Conservation (phyloP, 2,113 vertebrate species). For the Callopanchax toddi region DNA sequence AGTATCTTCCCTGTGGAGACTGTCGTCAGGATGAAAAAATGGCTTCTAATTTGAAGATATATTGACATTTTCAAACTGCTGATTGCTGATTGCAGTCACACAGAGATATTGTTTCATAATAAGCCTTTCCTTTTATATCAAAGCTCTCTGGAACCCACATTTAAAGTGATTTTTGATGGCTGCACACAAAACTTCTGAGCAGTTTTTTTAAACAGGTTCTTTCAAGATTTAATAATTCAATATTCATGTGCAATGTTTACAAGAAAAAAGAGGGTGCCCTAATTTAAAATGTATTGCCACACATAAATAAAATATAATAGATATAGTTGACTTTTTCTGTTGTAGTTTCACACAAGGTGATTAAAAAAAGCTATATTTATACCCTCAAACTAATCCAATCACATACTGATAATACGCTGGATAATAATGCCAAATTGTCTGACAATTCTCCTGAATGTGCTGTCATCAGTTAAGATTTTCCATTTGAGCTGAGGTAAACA, state of each 20-base stretch:
- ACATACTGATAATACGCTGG: background rate
- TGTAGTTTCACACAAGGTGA: background rate
- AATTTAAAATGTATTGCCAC: background rate
- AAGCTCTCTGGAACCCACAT: conserved; percentile 14
- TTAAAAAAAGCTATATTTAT: background rate
- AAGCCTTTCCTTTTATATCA: conserved; percentile 38
- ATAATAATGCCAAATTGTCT: background rate
- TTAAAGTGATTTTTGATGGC: conserved; percentile 29
- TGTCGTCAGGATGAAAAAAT: conserved; percentile 55
- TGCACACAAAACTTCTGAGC: background rate
- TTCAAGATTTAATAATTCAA: conserved; percentile 10
- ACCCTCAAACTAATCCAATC: background rate
- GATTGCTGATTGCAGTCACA: conserved; percentile 66
- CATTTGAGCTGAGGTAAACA: background rate
- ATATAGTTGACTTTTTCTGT: too few relatives aligned
- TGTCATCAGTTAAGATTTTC: background rate
- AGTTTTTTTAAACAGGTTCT: conserved; percentile 4
- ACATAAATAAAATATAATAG: background rate
- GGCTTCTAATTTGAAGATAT: conserved; percentile 47
- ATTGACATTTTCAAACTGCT: conserved; percentile 63
- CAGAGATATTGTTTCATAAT: conserved; percentile 54
- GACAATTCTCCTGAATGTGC: background rate
- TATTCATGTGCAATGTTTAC: background rate
- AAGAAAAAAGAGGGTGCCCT: background rate
- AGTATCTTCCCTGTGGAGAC: conserved; percentile 50